Base-by-base conservation (phyloP, 23 tunicate genomes). In the Styela clava region DNA sequence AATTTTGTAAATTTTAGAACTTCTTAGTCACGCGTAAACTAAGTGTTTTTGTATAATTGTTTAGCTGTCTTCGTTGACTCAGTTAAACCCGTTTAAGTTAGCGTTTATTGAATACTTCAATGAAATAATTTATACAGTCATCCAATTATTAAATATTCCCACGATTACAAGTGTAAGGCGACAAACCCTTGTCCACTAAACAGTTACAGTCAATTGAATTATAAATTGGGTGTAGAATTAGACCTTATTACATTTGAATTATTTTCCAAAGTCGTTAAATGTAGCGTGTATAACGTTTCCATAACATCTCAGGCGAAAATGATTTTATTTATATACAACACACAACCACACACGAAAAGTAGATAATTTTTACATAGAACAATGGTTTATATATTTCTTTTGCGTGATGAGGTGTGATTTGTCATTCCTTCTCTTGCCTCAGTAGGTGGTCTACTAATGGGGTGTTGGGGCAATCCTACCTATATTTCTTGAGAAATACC, bases 141-240 rank as follows among this genome's bases (percentile, higher is more conserved):
- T n/a, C 56, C 56, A 44, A 44, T 44, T 44, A 44, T 44, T 44
- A 44, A 44, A 44, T 44, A 44, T 44, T 44, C 56, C 56, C 56
- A 44, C 56, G 56, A 7, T 5, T 12, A 44, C 56, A 12, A 44
- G 56, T 12, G 56, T 44, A 44, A 44, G 7, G 56, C 56, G 56
- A 5, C 56, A 44, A 44, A 5, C 56, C 56, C 9, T 12, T 12
- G 12, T 7, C 12, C 56, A 5, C 7, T 12, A 44, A 44, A 44
- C 77, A 71, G 77, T 19, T 35, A 71, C 77, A 71, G 77, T 31
- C 77, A 71, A 71, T 71, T 71, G 77, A 71, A 5, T n/a, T 30
- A 7, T 71, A 33, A 21, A 71, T 71, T 26, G 77, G 20, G 16
- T 33, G 77, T 18, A 16, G 35, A 71, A 71, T 3, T 12, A 71